Evolutionary conservation across 2,888 invertebrate species (phyloP), one percentile per base, ranked within the genome.

Genomic region (Drosophila incognita): DNA sequence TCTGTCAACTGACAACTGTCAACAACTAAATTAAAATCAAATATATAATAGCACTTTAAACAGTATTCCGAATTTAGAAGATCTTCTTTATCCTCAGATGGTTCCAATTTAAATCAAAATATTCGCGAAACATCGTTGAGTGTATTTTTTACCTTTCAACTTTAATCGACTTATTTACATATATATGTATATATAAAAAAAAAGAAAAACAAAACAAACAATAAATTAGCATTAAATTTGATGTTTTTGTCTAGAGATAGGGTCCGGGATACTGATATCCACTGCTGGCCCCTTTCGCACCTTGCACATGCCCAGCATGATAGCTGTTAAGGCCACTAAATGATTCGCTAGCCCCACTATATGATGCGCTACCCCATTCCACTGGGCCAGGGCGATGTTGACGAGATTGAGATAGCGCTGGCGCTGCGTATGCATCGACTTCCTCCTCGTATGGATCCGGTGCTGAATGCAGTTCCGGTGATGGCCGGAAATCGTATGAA

Each of bases 261-360:
- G 91, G 89, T 21, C 82, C 74, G 35, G 80, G 69, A 70, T 92
- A 89, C 36, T 77, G 79, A 66, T 91, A 92, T 13, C 87, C 89
- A 24, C 78, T 76, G 62, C 82, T 83, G 13, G 76, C 75, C 59
- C 81, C 82, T 7, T 76, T 83, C 13, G 89, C 59, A 18, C 90
- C 90, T 36, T 91, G 91, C 0, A 89, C 90, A 66, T 92, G 92
- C 0, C 82, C 90, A 4, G 88, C 90, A 42, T 85, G 91, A 67
- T 92, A 92, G 67, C 91, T 92, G 66, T 92, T 92, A 58, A 85
- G 74, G n/a, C 87, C 91, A 4, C 69, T 87, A 61, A 92, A 92
- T 15, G 90, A 90, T 31, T 91, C 90, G 21, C 74, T 15, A 4
- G 70, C 74, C 6, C 48, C 48, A 15, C 57, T 42, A 35, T 76